A percentile compares a stretch with the other conserved stretches of the same genome.
Evolutionary conservation across 2,888 invertebrate genomes (phyloP).

Genomic region (Ernsta delagoae): DNA sequence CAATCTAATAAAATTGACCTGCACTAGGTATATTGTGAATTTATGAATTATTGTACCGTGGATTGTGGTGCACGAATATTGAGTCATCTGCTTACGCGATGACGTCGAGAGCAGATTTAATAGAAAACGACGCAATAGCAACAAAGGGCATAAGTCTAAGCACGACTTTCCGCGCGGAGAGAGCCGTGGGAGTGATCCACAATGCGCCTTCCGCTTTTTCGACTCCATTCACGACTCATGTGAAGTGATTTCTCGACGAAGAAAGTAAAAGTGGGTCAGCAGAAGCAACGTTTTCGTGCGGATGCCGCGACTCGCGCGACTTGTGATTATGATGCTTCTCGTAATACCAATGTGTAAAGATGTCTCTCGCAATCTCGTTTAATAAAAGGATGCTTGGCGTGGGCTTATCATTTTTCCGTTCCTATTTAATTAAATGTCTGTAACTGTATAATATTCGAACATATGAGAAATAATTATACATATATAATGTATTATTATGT

Average conservation of each 20-base stretch:
- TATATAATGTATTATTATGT: too few species aligned
- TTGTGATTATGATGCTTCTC: conserved; percentile 40
- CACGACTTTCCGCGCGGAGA: conserved; percentile 56
- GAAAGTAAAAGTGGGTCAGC: conserved; percentile 81
- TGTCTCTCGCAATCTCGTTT: background rate
- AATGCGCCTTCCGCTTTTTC: conserved; percentile 77
- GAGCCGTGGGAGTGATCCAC: conserved; percentile 72
- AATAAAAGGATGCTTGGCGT: background rate
- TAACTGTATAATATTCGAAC: too few species aligned
- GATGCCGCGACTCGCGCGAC: conserved; percentile 42
- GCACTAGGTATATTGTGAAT: too few species aligned
- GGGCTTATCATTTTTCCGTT: too few species aligned
- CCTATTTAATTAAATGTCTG: too few species aligned
- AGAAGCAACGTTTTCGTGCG: conserved; percentile 50
- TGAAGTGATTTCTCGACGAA: conserved; percentile 74
- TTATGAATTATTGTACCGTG: too few species aligned
- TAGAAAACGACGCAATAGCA: conserved; percentile 36
- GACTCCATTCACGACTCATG: conserved; percentile 70
- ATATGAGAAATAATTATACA: too few species aligned
- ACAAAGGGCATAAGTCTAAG: conserved; percentile 46
- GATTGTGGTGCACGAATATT: background rate
- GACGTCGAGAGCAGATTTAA: conserved; percentile 30
- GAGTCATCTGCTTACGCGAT: conserved; percentile 22
- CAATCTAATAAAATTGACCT: too few species aligned
- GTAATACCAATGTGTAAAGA: conserved; percentile 33